These are phyloP conservation scores for Genyomyrus donnyi DNA, from an alignment of 2,113 vertebrate genomes.

Conservation along the genomic window DNA sequence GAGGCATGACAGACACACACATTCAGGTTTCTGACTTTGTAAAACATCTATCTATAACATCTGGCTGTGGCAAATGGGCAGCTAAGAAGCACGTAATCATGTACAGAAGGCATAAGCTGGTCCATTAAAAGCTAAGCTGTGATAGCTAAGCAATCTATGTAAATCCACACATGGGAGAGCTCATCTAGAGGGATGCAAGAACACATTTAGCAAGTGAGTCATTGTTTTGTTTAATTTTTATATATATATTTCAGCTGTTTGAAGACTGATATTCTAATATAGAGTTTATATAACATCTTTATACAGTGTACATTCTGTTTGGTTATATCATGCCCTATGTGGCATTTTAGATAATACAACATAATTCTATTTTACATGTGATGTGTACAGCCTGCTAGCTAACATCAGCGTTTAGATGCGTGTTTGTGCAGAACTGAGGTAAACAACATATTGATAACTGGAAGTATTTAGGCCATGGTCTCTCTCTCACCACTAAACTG, in stretches of 20 bases:
- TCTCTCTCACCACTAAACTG: not conserved
- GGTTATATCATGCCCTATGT: not conserved
- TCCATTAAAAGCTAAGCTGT: constrained; percentile 68
- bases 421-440: not conserved
- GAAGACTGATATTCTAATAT: not conserved
- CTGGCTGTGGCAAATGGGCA: constrained; percentile 56
- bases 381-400: not conserved
- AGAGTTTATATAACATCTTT: not conserved
- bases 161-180: constrained; percentile 60
- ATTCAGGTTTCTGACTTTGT: constrained; percentile 26
- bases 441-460: not conserved
- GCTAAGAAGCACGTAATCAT: constrained; percentile 60
- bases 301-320: not conserved
- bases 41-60: constrained; percentile 43
- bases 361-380: not conserved
- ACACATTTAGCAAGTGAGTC: constrained; percentile 39
- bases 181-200: constrained; percentile 44
- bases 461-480: not conserved
- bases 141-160: constrained; percentile 58
- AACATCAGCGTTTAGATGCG: not conserved
- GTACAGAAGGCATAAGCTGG: constrained; percentile 61
- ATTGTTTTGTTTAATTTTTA: not conserved
- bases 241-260: not conserved
- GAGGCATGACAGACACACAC: not conserved
- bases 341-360: not conserved